Percentiles rank a stretch among this genome's conserved stretches.
These are phyloP conservation scores for Drosophila quinaria DNA, from an alignment of 2,888 invertebrate genomes.

Conservation along the genomic window DNA sequence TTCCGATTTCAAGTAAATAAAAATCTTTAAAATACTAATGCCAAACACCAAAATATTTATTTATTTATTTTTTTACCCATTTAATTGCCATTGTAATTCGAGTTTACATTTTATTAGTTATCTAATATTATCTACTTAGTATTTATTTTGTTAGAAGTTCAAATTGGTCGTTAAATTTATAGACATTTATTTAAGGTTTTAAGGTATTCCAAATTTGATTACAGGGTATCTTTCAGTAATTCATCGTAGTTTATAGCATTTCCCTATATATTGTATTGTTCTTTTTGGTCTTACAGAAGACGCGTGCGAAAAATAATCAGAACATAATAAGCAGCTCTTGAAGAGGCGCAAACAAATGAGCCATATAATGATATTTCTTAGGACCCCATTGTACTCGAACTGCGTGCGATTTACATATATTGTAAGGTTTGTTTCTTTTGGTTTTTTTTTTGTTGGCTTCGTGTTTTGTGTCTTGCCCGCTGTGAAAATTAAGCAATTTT, in stretches of 20 bases:
- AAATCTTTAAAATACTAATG: no score
- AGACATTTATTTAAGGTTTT: background rate
- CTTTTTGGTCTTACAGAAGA: conserved; percentile 31
- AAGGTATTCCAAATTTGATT: background rate
- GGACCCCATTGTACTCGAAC: conserved; percentile 26
- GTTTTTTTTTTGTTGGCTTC: conserved; percentile 7
- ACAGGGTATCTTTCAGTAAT: conserved; percentile 10
- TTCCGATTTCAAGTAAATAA: no score
- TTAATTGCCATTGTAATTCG: background rate
- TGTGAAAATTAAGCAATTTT: conserved; percentile 73
- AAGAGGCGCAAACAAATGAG: conserved; percentile 74
- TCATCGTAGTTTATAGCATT: no score
- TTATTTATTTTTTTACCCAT: background rate
- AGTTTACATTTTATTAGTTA: no score
- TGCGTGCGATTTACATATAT: conserved; percentile 48
- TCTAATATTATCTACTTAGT: no score
- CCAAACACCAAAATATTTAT: no score
- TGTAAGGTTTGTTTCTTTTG: conserved; percentile 15
- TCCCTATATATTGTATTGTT: conserved; percentile 1
- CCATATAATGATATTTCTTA: conserved; percentile 70
- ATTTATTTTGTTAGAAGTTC: background rate
- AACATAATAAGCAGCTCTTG: conserved; percentile 72
- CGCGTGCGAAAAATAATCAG: conserved; percentile 75
- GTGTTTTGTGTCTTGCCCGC: conserved; percentile 13
- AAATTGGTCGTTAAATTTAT: background rate